Conservation (phyloP, 2,797 vertebrate genomes). For the Rhinoraja longicauda region DNA sequence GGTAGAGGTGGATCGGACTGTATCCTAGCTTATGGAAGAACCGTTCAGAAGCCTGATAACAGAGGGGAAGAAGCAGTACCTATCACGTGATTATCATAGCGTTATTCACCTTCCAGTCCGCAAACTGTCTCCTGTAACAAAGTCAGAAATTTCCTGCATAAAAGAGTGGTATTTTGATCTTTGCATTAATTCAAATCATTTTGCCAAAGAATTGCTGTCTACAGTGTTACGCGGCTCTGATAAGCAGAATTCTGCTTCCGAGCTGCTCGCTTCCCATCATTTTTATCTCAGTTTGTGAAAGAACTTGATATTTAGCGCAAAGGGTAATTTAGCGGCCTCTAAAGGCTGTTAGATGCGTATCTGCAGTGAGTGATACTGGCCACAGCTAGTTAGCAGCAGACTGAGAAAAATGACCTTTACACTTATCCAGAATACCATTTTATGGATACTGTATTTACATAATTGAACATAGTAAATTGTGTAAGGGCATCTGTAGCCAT, state of each 20-base stretch:
- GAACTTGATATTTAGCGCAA: neutral
- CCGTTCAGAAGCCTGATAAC: too few species aligned
- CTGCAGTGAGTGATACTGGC: neutral
- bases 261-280: neutral
- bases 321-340: neutral
- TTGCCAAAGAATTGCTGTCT: neutral
- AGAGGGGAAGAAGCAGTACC: neutral
- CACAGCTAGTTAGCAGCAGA: neutral
- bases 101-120: neutral
- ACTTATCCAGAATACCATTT: neutral
- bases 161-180: constrained; percentile 6
- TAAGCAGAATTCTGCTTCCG: constrained; percentile 1
- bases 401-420: neutral
- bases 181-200: neutral
- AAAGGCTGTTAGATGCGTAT: neutral
- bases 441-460: neutral
- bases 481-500: neutral
- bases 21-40: too few species aligned
- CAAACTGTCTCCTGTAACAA: neutral
- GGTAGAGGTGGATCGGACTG: too few species aligned
- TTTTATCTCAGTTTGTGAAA: neutral
- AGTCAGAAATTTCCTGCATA: neutral
- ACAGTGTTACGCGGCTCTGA: neutral
- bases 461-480: neutral
- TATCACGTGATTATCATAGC: neutral